Conservation (phyloP, 2,888 invertebrate genomes). For the Germaria angustata region DNA sequence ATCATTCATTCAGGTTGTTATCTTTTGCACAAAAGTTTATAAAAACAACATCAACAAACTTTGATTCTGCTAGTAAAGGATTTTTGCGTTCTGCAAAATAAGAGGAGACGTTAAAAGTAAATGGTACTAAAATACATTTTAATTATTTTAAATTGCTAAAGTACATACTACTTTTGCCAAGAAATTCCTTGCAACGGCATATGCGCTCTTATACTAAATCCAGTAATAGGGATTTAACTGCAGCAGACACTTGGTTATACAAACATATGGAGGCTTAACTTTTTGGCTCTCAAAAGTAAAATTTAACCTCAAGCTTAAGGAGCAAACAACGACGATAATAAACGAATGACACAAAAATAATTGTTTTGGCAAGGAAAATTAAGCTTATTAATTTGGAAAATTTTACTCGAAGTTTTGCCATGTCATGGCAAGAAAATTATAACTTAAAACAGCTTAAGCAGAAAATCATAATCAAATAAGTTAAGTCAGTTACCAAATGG, state of each 20-base stretch:
- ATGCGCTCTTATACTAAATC: not conserved
- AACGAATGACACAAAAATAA: constrained; percentile 23
- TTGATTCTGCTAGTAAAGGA: not conserved
- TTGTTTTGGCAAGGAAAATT: constrained; percentile 49
- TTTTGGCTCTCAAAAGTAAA: constrained; percentile 40
- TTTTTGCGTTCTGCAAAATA: not conserved
- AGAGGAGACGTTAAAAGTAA: constrained; percentile 12
- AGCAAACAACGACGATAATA: constrained; percentile 2
- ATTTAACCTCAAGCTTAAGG: constrained; percentile 41
- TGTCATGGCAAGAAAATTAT: not conserved
- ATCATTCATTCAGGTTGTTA: constrained; percentile 58
- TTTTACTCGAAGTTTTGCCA: not conserved
- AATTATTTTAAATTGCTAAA: constrained; percentile 64
- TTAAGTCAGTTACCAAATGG: not conserved
- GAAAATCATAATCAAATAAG: not conserved
- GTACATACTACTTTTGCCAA: constrained; percentile 39
- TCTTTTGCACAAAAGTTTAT: constrained; percentile 35
- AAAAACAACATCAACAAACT: not conserved
- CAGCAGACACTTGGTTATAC: constrained; percentile 16
- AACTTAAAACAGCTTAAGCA: not conserved
- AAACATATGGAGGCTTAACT: constrained; percentile 45
- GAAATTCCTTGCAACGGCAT: not conserved
- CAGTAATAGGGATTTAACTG: constrained; percentile 37
- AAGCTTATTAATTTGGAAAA: constrained; percentile 52
- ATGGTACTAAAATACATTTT: constrained; percentile 57